Base-by-base conservation (phyloP, 2,888 invertebrate genomes). In the Drosophila prolongata region DNA sequence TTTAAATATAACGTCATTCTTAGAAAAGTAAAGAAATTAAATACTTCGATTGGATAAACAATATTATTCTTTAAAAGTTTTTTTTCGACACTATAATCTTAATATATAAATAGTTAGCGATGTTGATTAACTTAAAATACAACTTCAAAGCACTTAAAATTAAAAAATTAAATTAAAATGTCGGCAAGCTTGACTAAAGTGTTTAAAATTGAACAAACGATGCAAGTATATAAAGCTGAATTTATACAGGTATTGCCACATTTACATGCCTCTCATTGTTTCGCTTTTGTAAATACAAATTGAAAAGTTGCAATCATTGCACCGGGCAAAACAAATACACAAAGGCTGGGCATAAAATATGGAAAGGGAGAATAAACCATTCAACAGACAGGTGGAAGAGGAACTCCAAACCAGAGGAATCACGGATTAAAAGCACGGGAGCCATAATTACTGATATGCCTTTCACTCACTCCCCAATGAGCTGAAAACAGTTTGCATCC, bases 381-480 rank as follows among this genome's bases (percentile, higher is more conserved):
- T 46, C 42, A 43, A 50, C 64, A 69, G 77, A 67, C 76, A 74
- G 79, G 55, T 69, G 49, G 49, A 58, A 30, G 52, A 50, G 49
- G 19, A 37, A 57, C 55, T 55, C 55, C 52, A 37, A 19, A 62
- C 38, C 24, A 38, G 35, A 49, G 65, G 60, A 65, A 69, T 47
- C 53, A 44, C 43, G 55, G 34, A 52, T 34, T 38, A 43, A 52
- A 40, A 40, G 53, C 53, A 56, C 55, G 30, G 61, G 50, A 47
- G 35, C 54, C 59, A 75, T 80, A 86, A 82, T 85, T 81, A 81
- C 80, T 67, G 79, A 75, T 69, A 65, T 79, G 72, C 81, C 55
- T 56, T 66, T 57, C 64, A 40, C 52, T 43, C 61, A 16, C 38
- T 44, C 68, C 40, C 50, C 38, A 40, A 38, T 46, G 47, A 19